Evolutionary conservation across 2,888 invertebrate genomes (phyloP), one percentile per base, ranked within the genome.

Genomic region (Eremobia ochroleuca): DNA sequence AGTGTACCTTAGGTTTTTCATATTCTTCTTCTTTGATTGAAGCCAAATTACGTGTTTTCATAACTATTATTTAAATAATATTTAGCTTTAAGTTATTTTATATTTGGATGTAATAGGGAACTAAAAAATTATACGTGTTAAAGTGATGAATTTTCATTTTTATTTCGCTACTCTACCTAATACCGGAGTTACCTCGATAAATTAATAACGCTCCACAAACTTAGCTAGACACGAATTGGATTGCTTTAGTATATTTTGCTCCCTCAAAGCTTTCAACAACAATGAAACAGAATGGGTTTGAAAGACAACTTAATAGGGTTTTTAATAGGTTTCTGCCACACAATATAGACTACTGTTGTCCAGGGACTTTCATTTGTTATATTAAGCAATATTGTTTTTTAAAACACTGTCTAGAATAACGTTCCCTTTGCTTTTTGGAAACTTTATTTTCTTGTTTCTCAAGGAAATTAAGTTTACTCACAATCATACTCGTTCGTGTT

Each of bases 291-390:
- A 78, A 83, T 83, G 82, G 71, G 68, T 78, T 81, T 86, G 87
- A 83, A 77, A 83, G 87, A 84, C 85, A 85, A 82, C 71, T 85
- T 89, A 89, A 89, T 86, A 89, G 89, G 82, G 85, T 83, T 89
- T 86, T 85, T 89, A 89, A 89, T 89, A 88, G 86, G 84, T 85
- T 89, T 81, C 78, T 76, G 81, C 79, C 77, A 76, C 72, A 82
- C 85, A 85, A 85, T 81, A 85, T 65, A 74, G 70, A 81, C 77
- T 85, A 73, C 78, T 78, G 70, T 79, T 83, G 77, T 76, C 59
- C 71, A 40, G 74, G 55, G 70, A 68, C 37, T 77, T 82, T 81
- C 79, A 73, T 77, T 85, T 85, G 59, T 79, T 71, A 74, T 11
- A 37, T 66, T 65, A 62, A 61, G 28, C 28, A 66, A 73, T 77